phyloP scores from a whole-genome alignment of 1,140 invertebrate species.

The Bombus superbus region DNA sequence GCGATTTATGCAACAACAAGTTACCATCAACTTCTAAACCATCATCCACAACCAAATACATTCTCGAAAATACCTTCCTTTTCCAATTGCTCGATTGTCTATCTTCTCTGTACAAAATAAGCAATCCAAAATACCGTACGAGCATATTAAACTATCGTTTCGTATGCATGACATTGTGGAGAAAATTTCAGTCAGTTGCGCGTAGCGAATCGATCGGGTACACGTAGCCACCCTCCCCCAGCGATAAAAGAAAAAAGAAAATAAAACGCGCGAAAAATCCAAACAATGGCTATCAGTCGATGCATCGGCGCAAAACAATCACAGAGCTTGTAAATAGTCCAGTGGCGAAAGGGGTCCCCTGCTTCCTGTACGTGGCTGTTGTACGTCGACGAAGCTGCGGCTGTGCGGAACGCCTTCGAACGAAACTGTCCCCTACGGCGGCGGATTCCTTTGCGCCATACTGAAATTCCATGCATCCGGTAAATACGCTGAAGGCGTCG shows the following conservation, averaged over 20 bases:
- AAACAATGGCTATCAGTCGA: neutral
- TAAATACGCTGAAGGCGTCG: constrained; percentile 71
- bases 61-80: constrained; percentile 1
- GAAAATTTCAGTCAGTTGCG: constrained; percentile 48
- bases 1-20: neutral
- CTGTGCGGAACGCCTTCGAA: constrained; percentile 37
- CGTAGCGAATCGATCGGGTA: constrained; percentile 31
- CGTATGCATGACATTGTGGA: constrained; percentile 51
- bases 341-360: neutral
- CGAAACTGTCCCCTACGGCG: constrained; percentile 64
- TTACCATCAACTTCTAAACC: neutral
- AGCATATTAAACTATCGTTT: constrained; percentile 17
- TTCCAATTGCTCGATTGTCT: constrained; percentile 27
- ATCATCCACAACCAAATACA: neutral
- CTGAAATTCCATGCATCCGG: constrained; percentile 68
- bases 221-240: neutral
- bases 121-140: neutral
- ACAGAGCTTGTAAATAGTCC: no score
- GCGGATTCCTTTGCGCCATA: constrained; percentile 62
- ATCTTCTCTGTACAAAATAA: constrained; percentile 18
- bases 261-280: constrained; percentile 34
- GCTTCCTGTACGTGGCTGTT: constrained; percentile 12
- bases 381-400: constrained; percentile 28
- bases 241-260: constrained; percentile 2
- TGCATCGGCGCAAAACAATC: neutral